Evolutionary conservation across 2,113 vertebrate species (phyloP), one percentile per base, ranked within the genome.

Genomic region (Andinoacara biseriatus): DNA sequence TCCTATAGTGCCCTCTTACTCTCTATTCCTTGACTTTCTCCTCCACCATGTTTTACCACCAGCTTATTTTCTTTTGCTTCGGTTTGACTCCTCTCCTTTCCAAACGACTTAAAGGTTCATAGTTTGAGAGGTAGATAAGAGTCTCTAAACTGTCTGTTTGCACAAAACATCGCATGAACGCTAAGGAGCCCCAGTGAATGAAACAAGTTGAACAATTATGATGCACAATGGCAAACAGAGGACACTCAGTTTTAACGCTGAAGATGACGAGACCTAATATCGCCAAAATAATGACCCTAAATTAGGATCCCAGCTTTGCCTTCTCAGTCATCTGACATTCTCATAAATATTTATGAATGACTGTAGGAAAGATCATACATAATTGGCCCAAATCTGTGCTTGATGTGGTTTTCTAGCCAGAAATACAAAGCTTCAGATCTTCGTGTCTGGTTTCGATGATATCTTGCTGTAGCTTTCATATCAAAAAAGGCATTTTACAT

Each of bases 201-300:
- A 80, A 82, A 82, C 61, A 72, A 57, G 74, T 65, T 81, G 67
- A 89, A 90, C 82, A 89, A 88, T 90, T 82, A 87, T 58, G 67
- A 84, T 49, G 57, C 77, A 82, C 77, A 82, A 82, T 78, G 87
- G 62, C 82, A 87, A 84, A 83, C 60, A 82, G 85, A 89, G 86
- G 85, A 86, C 84, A 88, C 78, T 86, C 60, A 43, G 4, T 33
- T 75, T 81, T 76, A 82, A 78, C 49, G 31, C 79, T 22, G 6
- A 67, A 49, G 67, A 78, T 59, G 46, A 38, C 10, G 9, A 78
- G 65, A 49, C 54, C 31, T 38, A 61, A 83, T 84, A 76, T 92
- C 84, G 87, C 60, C 35, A 62, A 85, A 87, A 69, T 89, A 63
- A 82, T 80, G 35, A 85, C 74, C 49, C 22, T 76, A 85, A 86